Conservation (phyloP, 1,140 invertebrate species). For the Ceratitis capitata region DNA sequence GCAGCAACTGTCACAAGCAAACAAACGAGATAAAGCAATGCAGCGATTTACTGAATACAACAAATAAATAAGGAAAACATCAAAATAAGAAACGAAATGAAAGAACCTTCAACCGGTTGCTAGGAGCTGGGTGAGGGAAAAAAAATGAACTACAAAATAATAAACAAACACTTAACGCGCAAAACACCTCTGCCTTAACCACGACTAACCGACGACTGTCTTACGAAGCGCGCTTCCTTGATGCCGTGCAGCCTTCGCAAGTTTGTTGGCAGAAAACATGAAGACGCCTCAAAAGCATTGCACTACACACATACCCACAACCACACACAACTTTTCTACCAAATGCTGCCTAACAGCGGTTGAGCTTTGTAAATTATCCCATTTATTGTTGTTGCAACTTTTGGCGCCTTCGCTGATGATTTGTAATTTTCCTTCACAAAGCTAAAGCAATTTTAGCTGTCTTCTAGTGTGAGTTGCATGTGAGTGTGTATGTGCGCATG, state of each 20-base stretch:
- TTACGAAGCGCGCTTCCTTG: neutral
- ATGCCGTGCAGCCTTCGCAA: neutral
- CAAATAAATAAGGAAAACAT: no score
- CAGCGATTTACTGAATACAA: neutral
- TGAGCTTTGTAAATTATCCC: conserved; percentile 16
- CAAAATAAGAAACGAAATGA: conserved; percentile 1
- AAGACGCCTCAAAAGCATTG: neutral
- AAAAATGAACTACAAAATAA: neutral
- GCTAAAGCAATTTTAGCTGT: neutral
- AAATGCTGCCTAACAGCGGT: neutral
- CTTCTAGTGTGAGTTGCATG: neutral
- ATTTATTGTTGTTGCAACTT: neutral
- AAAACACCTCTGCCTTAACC: neutral
- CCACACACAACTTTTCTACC: neutral
- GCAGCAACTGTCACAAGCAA: neutral
- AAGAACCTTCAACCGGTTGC: neutral
- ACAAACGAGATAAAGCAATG: neutral
- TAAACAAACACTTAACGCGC: neutral
- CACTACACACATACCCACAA: neutral
- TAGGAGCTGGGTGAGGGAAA: neutral
- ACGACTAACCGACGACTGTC: no score
- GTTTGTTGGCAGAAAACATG: neutral
- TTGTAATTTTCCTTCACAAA: conserved; percentile 36
- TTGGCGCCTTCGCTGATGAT: conserved; percentile 14
- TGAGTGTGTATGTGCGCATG: neutral